Evolutionary conservation across 2,113 vertebrate species (phyloP).

Genomic region (Vidua macroura): DNA sequence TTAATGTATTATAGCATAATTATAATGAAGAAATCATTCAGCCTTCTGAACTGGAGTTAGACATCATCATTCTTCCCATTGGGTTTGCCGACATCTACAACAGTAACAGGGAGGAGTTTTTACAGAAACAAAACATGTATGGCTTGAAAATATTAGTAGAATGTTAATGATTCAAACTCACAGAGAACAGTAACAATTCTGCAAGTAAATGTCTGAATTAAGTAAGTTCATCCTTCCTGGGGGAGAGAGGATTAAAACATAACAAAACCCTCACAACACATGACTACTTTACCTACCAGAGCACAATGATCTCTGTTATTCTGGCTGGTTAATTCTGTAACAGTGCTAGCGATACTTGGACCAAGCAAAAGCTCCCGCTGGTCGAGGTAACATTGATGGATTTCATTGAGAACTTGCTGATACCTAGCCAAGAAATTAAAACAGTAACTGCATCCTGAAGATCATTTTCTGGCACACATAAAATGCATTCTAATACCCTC

Average conservation of each 20-base stretch:
- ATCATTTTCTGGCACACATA: not conserved
- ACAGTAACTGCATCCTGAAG: not conserved
- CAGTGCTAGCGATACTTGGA: conserved; percentile 91
- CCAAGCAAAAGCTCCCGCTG: conserved; percentile 90
- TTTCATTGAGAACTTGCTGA: conserved; percentile 88
- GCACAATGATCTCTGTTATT: conserved; percentile 97
- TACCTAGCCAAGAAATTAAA: conserved; percentile 78
- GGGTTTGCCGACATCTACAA: too few relatives aligned
- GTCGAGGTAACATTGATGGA: conserved; percentile 95
- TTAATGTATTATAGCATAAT: too few relatives aligned
- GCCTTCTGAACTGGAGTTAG: too few relatives aligned
- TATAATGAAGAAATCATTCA: too few relatives aligned
- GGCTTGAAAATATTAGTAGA: not conserved
- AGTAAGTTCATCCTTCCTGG: not conserved
- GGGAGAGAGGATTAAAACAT: not conserved
- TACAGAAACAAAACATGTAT: not conserved
- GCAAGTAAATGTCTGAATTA: not conserved
- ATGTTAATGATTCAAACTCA: not conserved
- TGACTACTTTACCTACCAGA: conserved; percentile 76
- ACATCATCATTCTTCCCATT: too few relatives aligned
- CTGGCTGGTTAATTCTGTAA: conserved; percentile 91
- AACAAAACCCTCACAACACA: not conserved
- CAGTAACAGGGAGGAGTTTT: not conserved
- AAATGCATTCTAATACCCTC: not conserved
- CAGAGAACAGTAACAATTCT: not conserved